Conservation (phyloP, 2,113 vertebrate genomes). For the Rattus norvegicus region GRCr8 NC_086021.1:43036501-43037000, state of each 20-base stretch:
- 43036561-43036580: not conserved
- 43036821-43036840: not conserved
- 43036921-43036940: not conserved
- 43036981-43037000: not conserved
- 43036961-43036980: not conserved
- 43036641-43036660: not conserved
- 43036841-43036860: not conserved
- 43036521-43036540: not conserved
- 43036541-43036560: not conserved
- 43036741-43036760: not conserved
- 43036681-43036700: not conserved
- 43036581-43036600: not conserved
- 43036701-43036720: not conserved
- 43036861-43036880: not conserved
- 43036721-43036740: not conserved
- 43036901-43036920: not conserved
- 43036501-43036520: not conserved
- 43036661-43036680: not conserved
- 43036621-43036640: not conserved
- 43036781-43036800: not conserved
- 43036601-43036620: not conserved
- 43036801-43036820: not conserved
- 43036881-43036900: not conserved
- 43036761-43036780: not conserved
- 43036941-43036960: slow-evolving; percentile 8